Evolutionary conservation across 2,888 invertebrate genomes (phyloP).

Genomic region (Pycnomerus fuliginosus): DNA sequence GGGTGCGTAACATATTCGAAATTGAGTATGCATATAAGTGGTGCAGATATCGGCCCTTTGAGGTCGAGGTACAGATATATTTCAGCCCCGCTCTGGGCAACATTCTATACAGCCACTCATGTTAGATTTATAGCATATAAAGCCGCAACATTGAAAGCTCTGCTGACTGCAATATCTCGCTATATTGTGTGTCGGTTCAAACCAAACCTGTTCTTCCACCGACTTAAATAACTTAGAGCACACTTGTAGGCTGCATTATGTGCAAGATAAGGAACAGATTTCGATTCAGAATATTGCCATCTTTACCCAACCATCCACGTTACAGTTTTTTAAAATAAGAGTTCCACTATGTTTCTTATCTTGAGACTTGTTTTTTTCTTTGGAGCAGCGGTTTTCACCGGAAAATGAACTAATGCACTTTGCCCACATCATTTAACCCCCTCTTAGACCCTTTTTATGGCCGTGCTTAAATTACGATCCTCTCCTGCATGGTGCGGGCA

Average conservation of each 20-base stretch:
- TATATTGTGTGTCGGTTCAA: constrained; percentile 25
- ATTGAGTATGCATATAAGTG: constrained; percentile 36
- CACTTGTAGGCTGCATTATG: constrained; percentile 14
- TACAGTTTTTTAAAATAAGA: too few relatives aligned
- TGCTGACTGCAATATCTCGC: constrained; percentile 33
- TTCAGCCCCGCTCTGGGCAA: constrained; percentile 30
- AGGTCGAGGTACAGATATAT: constrained; percentile 34
- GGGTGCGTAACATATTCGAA: constrained; percentile 31
- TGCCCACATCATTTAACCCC: too few relatives aligned
- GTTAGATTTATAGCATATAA: constrained; percentile 43
- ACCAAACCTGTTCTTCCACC: constrained; percentile 18
- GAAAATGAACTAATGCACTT: too few relatives aligned
- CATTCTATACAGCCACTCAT: constrained; percentile 40
- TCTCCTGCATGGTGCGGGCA: too few relatives aligned
- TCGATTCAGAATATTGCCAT: too few relatives aligned
- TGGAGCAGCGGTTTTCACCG: too few relatives aligned
- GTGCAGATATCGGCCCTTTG: constrained; percentile 30
- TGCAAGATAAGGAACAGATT: constrained; percentile 11
- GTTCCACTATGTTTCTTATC: too few relatives aligned
- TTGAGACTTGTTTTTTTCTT: too few relatives aligned
- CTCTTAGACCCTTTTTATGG: too few relatives aligned
- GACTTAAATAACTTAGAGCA: constrained; percentile 23
- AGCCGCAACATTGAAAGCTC: constrained; percentile 38
- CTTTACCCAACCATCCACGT: too few relatives aligned
- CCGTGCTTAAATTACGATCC: too few relatives aligned